Evolutionary conservation across 2,888 invertebrate genomes (phyloP).

Genomic region (Coelopa pilipes): DNA sequence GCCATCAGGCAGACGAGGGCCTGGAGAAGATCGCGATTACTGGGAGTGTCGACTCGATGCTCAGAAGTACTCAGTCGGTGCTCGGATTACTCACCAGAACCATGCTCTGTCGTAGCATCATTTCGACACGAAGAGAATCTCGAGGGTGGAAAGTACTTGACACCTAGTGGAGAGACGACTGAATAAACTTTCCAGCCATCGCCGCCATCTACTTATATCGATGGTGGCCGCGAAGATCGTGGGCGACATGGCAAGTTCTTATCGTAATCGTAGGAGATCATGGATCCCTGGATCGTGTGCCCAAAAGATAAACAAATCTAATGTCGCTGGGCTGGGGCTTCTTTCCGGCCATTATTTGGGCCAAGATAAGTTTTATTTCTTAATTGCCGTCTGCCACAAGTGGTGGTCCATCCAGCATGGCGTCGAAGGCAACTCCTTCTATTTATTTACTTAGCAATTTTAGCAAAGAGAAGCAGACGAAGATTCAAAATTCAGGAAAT

Average conservation of each 20-base stretch:
- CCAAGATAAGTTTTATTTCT: background rate
- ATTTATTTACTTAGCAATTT: no score
- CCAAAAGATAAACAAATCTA: background rate
- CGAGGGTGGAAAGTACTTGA: background rate
- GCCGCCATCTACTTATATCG: background rate
- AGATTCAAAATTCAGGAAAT: no score
- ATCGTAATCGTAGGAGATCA: no score
- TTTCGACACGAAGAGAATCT: background rate
- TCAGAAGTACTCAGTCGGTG: background rate
- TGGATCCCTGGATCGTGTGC: background rate
- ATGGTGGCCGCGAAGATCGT: no score
- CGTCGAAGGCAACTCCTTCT: no score
- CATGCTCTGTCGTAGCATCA: background rate
- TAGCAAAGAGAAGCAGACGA: no score
- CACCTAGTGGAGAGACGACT: background rate
- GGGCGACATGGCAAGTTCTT: no score
- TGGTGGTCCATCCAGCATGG: no score
- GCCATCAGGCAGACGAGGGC: conserved; percentile 12
- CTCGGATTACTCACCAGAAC: background rate
- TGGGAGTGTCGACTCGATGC: background rate
- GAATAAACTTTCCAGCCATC: background rate
- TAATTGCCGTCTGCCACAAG: no score
- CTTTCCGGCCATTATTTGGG: background rate
- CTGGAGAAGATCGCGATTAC: conserved; percentile 15
- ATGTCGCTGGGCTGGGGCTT: background rate